phyloP scores from a whole-genome alignment of 2,888 invertebrate genomes.

The Macrosoma leucophasiata region DNA sequence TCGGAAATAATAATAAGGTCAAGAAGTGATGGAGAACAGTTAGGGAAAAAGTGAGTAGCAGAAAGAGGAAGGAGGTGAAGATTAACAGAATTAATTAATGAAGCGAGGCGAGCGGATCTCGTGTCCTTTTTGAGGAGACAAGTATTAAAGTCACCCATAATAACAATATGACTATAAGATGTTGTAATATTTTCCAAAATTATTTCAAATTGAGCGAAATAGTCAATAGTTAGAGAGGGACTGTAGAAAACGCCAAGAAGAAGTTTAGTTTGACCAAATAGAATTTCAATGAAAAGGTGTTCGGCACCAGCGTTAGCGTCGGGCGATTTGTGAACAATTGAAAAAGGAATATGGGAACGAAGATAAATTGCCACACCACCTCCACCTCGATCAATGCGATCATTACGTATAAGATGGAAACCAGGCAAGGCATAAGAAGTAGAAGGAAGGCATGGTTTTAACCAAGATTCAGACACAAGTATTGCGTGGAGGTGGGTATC shows the following conservation, averaged over 20 bases:
- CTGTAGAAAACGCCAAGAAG: slow-evolving; percentile 6
- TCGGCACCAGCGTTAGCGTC: neutral
- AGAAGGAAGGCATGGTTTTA: neutral
- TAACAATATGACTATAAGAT: neutral
- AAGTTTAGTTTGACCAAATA: neutral
- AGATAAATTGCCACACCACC: too few species aligned
- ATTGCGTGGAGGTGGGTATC: neutral
- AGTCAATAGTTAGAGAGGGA: neutral
- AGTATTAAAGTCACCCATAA: slow-evolving; percentile 17
- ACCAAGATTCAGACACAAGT: too few species aligned
- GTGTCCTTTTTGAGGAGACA: slow-evolving; percentile 10
- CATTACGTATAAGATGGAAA: too few species aligned
- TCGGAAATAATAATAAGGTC: slow-evolving; percentile 12
- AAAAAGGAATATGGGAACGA: slow-evolving; percentile 1
- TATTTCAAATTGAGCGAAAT: neutral
- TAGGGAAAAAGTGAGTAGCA: slow-evolving; percentile 12
- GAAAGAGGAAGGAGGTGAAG: slow-evolving; percentile 12
- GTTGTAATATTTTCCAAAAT: slow-evolving; percentile 1
- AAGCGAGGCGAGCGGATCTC: slow-evolving; percentile 3
- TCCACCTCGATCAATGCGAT: too few species aligned
- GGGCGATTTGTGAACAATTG: neutral
- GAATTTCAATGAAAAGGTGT: slow-evolving; percentile 3
- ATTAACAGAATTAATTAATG: slow-evolving; percentile 9
- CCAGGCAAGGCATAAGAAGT: neutral
- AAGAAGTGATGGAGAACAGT: slow-evolving; percentile 9